Evolutionary conservation across 2,888 invertebrate genomes (phyloP), one percentile per base, ranked within the genome.

Genomic region (Morpho achilles): DNA sequence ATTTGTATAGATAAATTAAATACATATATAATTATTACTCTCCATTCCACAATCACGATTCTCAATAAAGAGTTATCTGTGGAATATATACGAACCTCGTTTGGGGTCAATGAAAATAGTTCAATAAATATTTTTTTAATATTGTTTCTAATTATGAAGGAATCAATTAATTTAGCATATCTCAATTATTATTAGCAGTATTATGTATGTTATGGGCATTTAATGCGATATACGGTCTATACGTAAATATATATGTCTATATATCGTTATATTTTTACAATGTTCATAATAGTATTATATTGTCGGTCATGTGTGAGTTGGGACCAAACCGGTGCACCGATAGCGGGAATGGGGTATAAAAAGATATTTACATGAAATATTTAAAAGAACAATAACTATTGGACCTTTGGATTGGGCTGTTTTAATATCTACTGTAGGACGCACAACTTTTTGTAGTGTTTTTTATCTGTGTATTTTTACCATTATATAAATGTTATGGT

Each of bases 271-370:
- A 65, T 67, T 69, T 71, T 68, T 67, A 67, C 65, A 67, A 61
- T 58, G 64, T 64, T 64, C 60, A 60, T 61, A 61, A 69, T 67
- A 68, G 72, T 72, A 69, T 67, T 64, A 61, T 55, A 62, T 56
- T 45, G 51, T 64, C 55, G 69, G 67, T 66, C 67, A 57, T 61
- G 65, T 56, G 66, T 51, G 67, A 67, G 72, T 67, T 70, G 89
- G 89, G 89, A 87, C 89, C 89, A 90, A 87, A 87, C 88, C 87
- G 88, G 88, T 87, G 85, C 87, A 86, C 82, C 75, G 77, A 77
- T 70, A 61, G 75, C 67, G 71, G 73, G 69, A 70, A 77, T 70
- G 80, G 78, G 83, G 80, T 81, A 80, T 42, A 58, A 61, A 57
- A 32, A 58, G 59, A 53, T 63, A 66, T 66, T 64, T 64, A 66